phyloP scores from a whole-genome alignment of 2,888 invertebrate genomes.

The Cristatella mucedo region DNA sequence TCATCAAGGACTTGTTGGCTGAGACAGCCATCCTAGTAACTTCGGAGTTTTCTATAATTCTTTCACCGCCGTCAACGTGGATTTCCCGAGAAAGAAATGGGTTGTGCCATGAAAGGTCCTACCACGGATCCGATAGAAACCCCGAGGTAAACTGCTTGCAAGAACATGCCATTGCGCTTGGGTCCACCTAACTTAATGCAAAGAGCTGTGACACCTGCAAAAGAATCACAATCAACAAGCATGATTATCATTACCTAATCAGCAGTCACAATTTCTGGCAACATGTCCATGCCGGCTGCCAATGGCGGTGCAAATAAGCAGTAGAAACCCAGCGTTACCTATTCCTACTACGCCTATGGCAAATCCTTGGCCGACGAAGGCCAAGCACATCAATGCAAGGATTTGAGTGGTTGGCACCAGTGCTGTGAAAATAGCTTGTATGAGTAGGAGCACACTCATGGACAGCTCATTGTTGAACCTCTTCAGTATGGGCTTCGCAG shows the following conservation, averaged over 20 bases:
- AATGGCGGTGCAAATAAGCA: too few relatives aligned
- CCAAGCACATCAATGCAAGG: background rate
- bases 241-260: too few relatives aligned
- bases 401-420: background rate
- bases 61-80: too few relatives aligned
- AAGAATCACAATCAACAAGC: too few relatives aligned
- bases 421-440: conserved; percentile 1
- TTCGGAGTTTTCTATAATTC: too few relatives aligned
- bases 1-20: too few relatives aligned
- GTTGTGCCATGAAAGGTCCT: conserved; percentile 7
- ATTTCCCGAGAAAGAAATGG: too few relatives aligned
- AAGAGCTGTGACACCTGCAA: background rate
- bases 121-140: conserved; percentile 3
- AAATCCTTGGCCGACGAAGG: conserved; percentile 6
- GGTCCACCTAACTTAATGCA: conserved; percentile 3
- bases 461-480: conserved; percentile 6
- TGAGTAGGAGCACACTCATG: background rate
- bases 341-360: conserved; percentile 7
- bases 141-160: conserved; percentile 5
- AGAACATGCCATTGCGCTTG: conserved; percentile 7
- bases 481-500: conserved; percentile 1
- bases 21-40: too few relatives aligned
- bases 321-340: too few relatives aligned
- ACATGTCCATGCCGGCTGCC: too few relatives aligned
- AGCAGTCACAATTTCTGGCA: too few relatives aligned